Base-by-base conservation (phyloP, 2,797 vertebrate species). In the Dendrocincla tyrannina region DNA sequence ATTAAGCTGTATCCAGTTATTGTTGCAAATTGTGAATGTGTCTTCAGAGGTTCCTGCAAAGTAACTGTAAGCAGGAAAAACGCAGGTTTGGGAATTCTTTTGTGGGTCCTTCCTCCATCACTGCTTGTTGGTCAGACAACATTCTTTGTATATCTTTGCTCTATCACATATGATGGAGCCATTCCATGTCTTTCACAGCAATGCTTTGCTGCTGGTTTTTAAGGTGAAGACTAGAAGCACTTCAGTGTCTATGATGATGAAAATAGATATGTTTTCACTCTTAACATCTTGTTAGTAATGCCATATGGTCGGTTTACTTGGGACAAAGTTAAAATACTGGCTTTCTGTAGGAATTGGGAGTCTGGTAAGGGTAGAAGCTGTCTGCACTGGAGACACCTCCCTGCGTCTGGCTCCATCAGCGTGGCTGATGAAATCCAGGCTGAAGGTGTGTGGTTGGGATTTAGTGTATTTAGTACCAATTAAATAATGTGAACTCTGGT, bases 401-500 rank as follows among this genome's bases (percentile, higher is more conserved):
- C 13, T 11, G 5, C 9, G 8, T 56, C 37, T 83, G 59, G 4
- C 47, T 84, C 10, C 1, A 7, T 49, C 42, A 33, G 17, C 1
- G 2, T 4, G 4, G 39, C 79, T 76, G 67, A 60, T 1, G 19
- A 89, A 50, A 89, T 93, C 77, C 47, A 83, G 32, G 66, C 49
- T 85, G 89, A 76, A 13, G 9, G 52, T 66, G 37, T 91, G 64
- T 87, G 49, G 14, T 55, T 94, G 68, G 86, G 72, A 73, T 91
- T 95, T 89, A 86, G 78, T 62, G 33, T 9, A 3, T 84, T 94
- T 79, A 88, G 88, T 94, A 89, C 78, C 88, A 91, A 69, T 95
- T 75, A 96, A 88, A 81, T 85, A 95, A 75, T 32, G 4, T 92
- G 52, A 74, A 74, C 49, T 76, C 91, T 27, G 53, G 50, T 76